phyloP scores from a whole-genome alignment of 2,888 invertebrate genomes.

The Pyrgus malvae region DNA sequence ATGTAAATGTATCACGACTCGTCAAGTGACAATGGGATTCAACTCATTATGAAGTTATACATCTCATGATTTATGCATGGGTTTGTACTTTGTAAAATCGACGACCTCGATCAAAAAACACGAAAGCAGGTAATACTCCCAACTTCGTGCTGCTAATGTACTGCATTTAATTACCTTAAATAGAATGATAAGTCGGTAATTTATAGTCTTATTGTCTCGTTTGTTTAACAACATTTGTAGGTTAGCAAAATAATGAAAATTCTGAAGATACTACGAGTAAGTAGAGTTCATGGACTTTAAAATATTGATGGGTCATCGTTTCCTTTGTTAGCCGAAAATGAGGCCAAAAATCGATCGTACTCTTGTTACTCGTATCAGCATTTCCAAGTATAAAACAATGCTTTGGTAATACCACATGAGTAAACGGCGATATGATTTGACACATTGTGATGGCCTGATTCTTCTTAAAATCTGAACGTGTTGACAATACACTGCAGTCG shows the following conservation, averaged over 20 bases:
- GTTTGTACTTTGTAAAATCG: neutral
- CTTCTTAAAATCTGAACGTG: constrained; percentile 8
- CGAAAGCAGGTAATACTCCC: constrained; percentile 6
- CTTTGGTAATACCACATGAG: constrained; percentile 8
- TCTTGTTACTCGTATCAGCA: constrained; percentile 46
- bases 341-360: constrained; percentile 52
- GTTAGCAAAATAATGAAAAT: neutral
- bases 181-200: no score
- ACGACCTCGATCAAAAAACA: constrained; percentile 7
- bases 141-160: constrained; percentile 7
- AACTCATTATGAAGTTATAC: neutral
- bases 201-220: no score
- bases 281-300: constrained; percentile 21
- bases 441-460: constrained; percentile 14
- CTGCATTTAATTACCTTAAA: constrained; percentile 9
- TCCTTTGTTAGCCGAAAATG: constrained; percentile 58
- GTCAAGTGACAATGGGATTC: constrained; percentile 5
- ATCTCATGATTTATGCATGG: constrained; percentile 10
- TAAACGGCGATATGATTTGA: constrained; percentile 2
- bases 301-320: constrained; percentile 59
- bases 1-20: constrained; percentile 3
- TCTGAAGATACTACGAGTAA: neutral
- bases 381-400: constrained; percentile 41
- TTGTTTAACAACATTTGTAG: no score
- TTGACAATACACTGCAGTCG: constrained; percentile 2